Evolutionary conservation across 2,797 vertebrate species (phyloP), one percentile per base, ranked within the genome.

Genomic region (Myotis planiceps): DNA sequence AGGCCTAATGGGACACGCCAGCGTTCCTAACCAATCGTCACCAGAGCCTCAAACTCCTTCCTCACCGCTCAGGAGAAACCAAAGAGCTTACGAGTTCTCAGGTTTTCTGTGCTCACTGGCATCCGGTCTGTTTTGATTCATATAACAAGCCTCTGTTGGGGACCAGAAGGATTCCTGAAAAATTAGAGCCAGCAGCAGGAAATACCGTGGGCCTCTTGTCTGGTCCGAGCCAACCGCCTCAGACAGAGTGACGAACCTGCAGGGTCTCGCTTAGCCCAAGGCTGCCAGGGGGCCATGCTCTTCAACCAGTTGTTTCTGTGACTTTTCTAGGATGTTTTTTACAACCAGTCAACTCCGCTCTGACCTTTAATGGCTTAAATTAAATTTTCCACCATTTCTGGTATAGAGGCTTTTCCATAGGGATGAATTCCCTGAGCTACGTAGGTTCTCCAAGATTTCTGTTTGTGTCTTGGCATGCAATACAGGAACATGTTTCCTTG

Each of bases 351-450:
- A 96, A 84, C 63, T 81, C 87, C n/a, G 60, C 84, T 78, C 66
- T 87, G 96, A 94, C 94, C 92, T 96, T 97, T 84, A 78, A 95
- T 19, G 75, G 92, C 82, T 96, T 92, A 63, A 96, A 90, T 49
- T 81, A 80, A 87, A 66, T 96, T 95, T 97, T 95, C 97, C 89
- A 96, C 92, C 95, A 47, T 72, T 93, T 92, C 96, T 96, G 78
- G 94, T 55, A 94, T 71, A 79, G 95, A 94, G 65, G 79, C 85
- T 94, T 98, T 96, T 94, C 97, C 87, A 53, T 74, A 51, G 93
- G 92, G 80, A 95, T 93, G 92, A 29, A 97, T 96, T 96, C 97
- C 96, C 92, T 49, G 45, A 47, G 83, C 86, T 95, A 96, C 97
- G 94, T 69, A 29, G 58, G 60, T 80, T 88, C 92, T 96, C 95